These are phyloP conservation scores for Florisuga fusca DNA, from an alignment of 2,797 vertebrate species.

Conservation along the genomic window DNA sequence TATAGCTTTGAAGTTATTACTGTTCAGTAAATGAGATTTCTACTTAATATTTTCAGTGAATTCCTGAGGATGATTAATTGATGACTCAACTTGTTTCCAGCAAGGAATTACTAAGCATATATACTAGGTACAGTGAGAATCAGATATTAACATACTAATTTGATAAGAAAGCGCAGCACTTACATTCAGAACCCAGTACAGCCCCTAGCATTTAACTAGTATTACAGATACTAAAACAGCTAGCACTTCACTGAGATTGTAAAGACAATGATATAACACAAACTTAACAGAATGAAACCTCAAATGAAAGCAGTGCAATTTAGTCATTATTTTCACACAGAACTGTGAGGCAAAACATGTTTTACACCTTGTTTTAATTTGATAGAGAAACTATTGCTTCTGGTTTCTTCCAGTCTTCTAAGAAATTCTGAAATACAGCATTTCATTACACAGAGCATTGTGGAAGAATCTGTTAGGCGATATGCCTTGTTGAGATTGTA, in stretches of 20 bases:
- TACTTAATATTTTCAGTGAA: constrained; percentile 53
- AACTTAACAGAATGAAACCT: background rate
- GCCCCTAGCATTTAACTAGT: constrained; percentile 44
- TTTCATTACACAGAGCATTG: background rate
- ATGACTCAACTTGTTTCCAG: constrained; percentile 57
- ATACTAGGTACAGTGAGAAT: background rate
- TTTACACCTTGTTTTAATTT: background rate
- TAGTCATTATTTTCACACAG: background rate
- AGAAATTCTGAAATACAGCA: background rate
- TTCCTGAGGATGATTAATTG: constrained; percentile 50
- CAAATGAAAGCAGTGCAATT: background rate
- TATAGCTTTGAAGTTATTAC: constrained; percentile 57
- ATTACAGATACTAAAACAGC: background rate
- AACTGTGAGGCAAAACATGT: background rate
- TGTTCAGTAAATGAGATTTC: constrained; percentile 35
- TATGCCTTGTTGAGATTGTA: background rate
- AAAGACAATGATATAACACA: background rate
- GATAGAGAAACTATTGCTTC: background rate
- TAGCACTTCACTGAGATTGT: constrained; percentile 4
- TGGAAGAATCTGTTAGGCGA: background rate
- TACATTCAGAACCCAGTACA: constrained; percentile 4
- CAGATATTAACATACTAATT: background rate
- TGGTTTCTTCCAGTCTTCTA: background rate
- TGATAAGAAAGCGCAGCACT: background rate
- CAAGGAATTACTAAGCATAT: constrained; percentile 33